These are phyloP conservation scores for Cynopterus brachyotis DNA, from an alignment of 2,113 vertebrate genomes.

Conservation along the genomic window DNA sequence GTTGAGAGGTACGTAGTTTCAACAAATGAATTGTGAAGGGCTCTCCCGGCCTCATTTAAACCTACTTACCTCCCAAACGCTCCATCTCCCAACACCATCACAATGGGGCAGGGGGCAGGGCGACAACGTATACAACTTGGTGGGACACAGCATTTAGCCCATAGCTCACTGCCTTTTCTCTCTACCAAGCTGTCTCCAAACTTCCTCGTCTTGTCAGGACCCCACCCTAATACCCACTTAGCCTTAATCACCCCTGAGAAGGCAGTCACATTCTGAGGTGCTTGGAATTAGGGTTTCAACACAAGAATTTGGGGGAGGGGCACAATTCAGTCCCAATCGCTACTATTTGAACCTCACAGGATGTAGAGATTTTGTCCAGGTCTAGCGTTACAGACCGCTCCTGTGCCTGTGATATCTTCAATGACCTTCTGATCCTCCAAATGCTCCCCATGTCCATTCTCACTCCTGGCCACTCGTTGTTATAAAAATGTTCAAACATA, in stretches of 20 bases:
- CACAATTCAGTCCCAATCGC: background rate
- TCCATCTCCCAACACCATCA: background rate
- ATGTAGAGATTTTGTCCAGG: background rate
- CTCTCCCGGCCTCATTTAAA: background rate
- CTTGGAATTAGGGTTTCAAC: background rate
- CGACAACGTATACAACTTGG: background rate
- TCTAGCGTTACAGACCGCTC: background rate
- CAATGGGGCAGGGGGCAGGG: too few relatives aligned
- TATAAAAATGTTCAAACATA: background rate
- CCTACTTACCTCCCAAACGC: background rate
- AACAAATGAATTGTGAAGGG: background rate
- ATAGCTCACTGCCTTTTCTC: background rate
- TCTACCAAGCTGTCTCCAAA: background rate
- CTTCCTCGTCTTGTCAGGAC: background rate
- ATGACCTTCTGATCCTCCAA: background rate
- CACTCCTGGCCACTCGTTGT: background rate
- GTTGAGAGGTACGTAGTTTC: background rate
- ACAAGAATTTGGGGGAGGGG: background rate
- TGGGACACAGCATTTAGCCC: background rate
- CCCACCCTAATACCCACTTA: background rate
- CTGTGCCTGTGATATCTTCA: background rate
- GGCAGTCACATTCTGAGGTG: background rate
- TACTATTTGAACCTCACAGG: background rate
- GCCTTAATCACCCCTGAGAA: background rate
- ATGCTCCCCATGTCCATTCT: accelerated